Evolutionary conservation across 2,113 vertebrate species (phyloP).

Genomic region (Cyanoramphus novaezelandiae): DNA sequence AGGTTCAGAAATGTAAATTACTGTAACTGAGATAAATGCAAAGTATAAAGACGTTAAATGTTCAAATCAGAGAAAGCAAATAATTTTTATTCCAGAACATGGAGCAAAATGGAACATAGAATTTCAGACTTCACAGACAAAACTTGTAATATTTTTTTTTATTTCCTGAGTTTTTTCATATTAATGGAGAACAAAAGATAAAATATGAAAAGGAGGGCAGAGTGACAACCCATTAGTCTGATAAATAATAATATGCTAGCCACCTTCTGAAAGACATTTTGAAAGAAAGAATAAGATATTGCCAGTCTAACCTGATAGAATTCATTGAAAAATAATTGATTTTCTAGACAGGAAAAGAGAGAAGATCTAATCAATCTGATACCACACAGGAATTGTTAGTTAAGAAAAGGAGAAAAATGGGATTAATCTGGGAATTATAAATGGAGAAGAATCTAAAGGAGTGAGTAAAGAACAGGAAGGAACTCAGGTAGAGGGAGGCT

Average conservation of each 20-base stretch:
- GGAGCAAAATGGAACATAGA: not conserved
- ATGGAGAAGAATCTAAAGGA: not conserved
- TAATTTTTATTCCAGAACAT: not conserved
- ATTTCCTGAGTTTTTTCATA: not conserved
- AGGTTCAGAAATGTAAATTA: not conserved
- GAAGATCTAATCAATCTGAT: conserved; percentile 30
- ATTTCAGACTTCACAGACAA: not conserved
- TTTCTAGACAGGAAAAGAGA: conserved; percentile 21
- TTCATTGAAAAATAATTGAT: conserved; percentile 40
- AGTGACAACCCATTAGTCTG: conserved; percentile 1
- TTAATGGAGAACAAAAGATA: not conserved
- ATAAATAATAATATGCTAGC: conserved; percentile 46
- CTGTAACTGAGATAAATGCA: not conserved
- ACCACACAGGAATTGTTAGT: conserved; percentile 57
- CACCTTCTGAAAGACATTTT: conserved; percentile 21
- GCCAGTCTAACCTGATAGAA: conserved; percentile 22
- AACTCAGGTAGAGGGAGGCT: not conserved
- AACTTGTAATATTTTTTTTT: not conserved
- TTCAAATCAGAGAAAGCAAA: not conserved
- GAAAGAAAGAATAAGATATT: conserved; percentile 36
- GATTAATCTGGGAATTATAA: conserved; percentile 46
- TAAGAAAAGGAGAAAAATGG: not conserved
- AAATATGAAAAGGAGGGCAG: not conserved
- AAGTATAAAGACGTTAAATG: not conserved
- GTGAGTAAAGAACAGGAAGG: not conserved